Conservation (phyloP, 1,140 invertebrate species). For the Cryptotermes secundus region DNA sequence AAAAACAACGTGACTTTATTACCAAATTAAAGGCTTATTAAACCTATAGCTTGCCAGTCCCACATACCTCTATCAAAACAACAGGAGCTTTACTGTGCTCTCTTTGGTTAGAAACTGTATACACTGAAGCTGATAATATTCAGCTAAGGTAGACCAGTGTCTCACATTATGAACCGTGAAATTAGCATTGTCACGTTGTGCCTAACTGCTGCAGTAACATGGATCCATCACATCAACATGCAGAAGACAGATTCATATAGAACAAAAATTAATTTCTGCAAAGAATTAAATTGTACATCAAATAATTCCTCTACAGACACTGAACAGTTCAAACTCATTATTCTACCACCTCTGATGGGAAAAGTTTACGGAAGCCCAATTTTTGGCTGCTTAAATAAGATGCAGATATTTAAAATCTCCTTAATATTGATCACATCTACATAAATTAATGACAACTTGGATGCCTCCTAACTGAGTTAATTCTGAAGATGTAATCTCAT, state of each 20-base stretch:
- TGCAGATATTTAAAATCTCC: not conserved
- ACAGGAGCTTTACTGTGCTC: not conserved
- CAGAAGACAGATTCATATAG: not conserved
- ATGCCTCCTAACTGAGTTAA: not conserved
- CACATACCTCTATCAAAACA: slow-evolving; percentile 3
- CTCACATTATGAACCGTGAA: not conserved
- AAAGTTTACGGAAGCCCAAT: not conserved
- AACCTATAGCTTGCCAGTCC: not conserved
- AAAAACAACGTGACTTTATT: not conserved
- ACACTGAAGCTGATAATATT: not conserved
- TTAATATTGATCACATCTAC: not conserved
- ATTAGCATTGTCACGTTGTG: not conserved
- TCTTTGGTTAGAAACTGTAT: not conserved
- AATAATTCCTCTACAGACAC: not conserved
- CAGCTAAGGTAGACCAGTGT: not conserved
- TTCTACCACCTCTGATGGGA: slow-evolving; percentile 1
- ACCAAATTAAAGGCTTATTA: not conserved
- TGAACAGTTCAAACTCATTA: too few species aligned
- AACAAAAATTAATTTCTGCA: not conserved
- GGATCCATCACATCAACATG: not conserved
- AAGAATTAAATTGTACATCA: not conserved
- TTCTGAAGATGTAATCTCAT: not conserved
- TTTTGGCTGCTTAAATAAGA: not conserved
- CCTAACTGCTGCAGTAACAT: not conserved
- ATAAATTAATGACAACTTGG: slow-evolving; percentile 1